These are phyloP conservation scores for Saturnia pavonia DNA, from an alignment of 2,888 invertebrate genomes.

Conservation along the genomic window DNA sequence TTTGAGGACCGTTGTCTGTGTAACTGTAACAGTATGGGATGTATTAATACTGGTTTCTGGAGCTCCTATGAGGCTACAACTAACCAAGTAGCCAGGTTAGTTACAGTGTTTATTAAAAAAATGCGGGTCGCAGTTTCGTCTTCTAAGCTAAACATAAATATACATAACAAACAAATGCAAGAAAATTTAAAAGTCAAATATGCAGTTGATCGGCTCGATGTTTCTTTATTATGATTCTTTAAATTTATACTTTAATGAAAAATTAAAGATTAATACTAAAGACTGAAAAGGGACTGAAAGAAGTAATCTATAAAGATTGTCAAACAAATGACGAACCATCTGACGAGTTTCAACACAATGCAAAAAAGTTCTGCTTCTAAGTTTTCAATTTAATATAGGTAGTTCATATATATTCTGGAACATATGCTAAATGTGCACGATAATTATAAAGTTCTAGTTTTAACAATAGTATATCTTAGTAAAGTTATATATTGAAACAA, in stretches of 20 bases:
- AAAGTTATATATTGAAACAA: conserved; percentile 3
- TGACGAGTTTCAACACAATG: too few relatives aligned
- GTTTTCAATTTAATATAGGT: neutral
- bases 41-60: neutral
- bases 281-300: neutral
- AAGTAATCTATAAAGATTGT: neutral
- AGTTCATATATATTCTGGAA: neutral
- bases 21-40: neutral
- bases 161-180: neutral
- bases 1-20: conserved; percentile 9
- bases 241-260: neutral
- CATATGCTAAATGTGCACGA: neutral
- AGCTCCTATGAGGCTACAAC: too few relatives aligned
- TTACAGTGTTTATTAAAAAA: neutral
- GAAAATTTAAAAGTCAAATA: too few relatives aligned
- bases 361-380: neutral
- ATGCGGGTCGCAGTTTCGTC: neutral
- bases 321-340: neutral
- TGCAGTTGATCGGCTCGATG: too few relatives aligned
- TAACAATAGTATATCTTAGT: neutral
- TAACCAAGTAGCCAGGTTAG: neutral
- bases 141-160: neutral
- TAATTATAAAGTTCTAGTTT: neutral
- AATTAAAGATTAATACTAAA: neutral
- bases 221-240: neutral